A percentile compares a stretch with the other conserved stretches of the same genome.
phyloP scores from a whole-genome alignment of 2,113 vertebrate species.

The Proteles cristata region DNA sequence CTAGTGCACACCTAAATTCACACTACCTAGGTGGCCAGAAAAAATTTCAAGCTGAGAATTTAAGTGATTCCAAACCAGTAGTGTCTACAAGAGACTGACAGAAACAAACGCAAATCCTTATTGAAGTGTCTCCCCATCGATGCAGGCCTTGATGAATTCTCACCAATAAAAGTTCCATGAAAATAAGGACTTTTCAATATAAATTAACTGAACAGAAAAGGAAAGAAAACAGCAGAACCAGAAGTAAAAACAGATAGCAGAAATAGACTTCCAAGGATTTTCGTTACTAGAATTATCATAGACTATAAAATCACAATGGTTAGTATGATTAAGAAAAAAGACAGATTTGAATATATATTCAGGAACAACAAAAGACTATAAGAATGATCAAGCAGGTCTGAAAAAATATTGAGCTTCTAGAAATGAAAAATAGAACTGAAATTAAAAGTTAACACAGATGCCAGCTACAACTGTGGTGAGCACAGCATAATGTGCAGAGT shows the following conservation, averaged over 20 bases:
- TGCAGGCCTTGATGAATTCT: neutral
- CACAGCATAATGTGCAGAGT: neutral
- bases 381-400: neutral
- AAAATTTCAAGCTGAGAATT: neutral
- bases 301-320: neutral
- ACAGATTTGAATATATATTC: neutral
- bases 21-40: neutral
- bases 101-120: slow-evolving; percentile 26
- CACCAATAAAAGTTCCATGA: neutral
- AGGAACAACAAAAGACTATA: neutral
- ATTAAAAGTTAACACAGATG: neutral
- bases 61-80: neutral
- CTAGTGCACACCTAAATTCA: slow-evolving; percentile 32
- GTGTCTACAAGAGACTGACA: neutral
- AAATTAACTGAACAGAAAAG: slow-evolving; percentile 28
- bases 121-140: slow-evolving; percentile 20
- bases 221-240: neutral
- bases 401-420: neutral
- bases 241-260: neutral
- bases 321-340: neutral
- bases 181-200: slow-evolving; percentile 12
- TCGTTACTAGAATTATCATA: neutral
- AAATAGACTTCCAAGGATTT: neutral
- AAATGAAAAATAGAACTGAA: slow-evolving; percentile 27
- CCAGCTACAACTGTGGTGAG: neutral